A percentile compares a stretch with the other conserved stretches of the same genome.
Conservation (phyloP, 2,113 vertebrate species). For the Bujurquina vittata region DNA sequence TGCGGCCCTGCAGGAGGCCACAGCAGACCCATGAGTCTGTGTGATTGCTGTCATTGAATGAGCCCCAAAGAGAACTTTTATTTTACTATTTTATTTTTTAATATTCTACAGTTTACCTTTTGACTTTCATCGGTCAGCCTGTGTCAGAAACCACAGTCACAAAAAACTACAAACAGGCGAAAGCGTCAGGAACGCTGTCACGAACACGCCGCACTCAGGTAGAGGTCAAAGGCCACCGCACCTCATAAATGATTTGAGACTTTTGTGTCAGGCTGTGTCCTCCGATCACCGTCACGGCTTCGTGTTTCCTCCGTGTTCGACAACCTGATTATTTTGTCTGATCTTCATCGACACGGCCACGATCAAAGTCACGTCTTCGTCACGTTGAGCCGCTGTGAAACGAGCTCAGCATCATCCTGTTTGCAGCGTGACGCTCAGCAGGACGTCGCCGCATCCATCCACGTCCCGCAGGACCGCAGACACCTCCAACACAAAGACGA, state of each 20-base stretch:
- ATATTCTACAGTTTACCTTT: no score
- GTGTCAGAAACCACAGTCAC: neutral
- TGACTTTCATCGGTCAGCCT: neutral
- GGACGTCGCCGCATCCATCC: neutral
- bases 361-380: conserved; percentile 9
- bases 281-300: conserved; percentile 17
- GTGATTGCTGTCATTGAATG: neutral
- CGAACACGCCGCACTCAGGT: no score
- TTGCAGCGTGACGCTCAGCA: conserved; percentile 17
- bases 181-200: no score
- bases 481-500: neutral
- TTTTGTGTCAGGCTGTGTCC: neutral
- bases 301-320: neutral
- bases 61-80: neutral
- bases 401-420: conserved; percentile 47
- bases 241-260: neutral
- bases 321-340: conserved; percentile 1
- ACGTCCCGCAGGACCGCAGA: neutral
- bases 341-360: conserved; percentile 16
- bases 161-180: neutral
- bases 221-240: neutral
- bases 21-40: neutral
- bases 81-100: no score
- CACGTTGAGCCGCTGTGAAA: conserved; percentile 23
- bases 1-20: neutral